Evolutionary conservation across 2,797 vertebrate species (phyloP).

Genomic region (Centroberyx gerrardi): DNA sequence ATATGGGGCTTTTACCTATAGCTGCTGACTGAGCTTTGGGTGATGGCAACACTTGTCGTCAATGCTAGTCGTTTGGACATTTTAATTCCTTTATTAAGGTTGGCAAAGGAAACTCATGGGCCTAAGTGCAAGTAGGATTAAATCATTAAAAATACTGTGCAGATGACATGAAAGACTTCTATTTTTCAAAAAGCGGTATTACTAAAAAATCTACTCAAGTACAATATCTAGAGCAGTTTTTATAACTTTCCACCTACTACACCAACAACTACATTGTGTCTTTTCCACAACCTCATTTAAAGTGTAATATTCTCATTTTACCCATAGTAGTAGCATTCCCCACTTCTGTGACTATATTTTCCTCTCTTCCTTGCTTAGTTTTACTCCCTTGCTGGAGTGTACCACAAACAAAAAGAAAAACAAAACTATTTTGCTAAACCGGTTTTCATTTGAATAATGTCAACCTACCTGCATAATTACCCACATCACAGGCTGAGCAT

Average conservation of each 20-base stretch:
- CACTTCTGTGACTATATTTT: neutral
- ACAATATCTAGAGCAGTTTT: conserved; percentile 15
- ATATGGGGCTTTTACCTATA: neutral
- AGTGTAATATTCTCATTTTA: conserved; percentile 25
- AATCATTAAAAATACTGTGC: neutral
- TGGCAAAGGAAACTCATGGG: neutral
- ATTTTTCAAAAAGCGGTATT: neutral
- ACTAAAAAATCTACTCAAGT: neutral
- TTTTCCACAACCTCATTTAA: conserved; percentile 48
- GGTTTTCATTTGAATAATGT: conserved; percentile 66
- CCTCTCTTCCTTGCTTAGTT: conserved; percentile 16
- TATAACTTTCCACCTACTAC: conserved; percentile 18
- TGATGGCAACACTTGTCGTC: neutral
- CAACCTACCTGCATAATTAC: conserved; percentile 68
- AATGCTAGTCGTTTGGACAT: neutral
- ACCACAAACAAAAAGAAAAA: conserved; percentile 25
- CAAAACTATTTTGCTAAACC: conserved; percentile 60
- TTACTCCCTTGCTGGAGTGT: conserved; percentile 16
- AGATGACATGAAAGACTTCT: too few species aligned
- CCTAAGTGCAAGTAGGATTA: conserved; percentile 3
- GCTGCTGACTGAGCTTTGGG: too few species aligned
- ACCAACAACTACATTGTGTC: conserved; percentile 4
- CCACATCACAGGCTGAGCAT: conserved; percentile 58
- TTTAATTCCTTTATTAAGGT: neutral
- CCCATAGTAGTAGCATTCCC: conserved; percentile 12